Base-by-base conservation (phyloP, 2,113 vertebrate species). In the zebrafish (Danio rerio) region DNA sequence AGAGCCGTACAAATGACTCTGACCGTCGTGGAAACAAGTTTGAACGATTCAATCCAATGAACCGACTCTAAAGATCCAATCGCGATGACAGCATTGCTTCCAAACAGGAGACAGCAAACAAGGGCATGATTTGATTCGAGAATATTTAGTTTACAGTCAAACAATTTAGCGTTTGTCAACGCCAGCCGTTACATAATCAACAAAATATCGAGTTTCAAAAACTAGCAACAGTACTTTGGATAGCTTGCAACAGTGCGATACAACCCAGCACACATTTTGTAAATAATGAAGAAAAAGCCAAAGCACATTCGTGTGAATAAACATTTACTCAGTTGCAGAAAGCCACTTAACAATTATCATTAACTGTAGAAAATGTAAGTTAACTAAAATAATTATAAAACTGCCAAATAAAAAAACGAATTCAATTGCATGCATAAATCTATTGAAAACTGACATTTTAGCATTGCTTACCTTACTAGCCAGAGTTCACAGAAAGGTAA, bases 381-480 rank as follows among this genome's bases (percentile, higher is more conserved):
- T 50, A 2, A 16, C 20, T 13, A 7, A 72, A 72, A 71, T 18
- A 52, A 31, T 50, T 21, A 9, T 21, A 18, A 31, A 71, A 50
- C 18, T 15, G 18, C 18, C 3, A 31, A 31, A 31, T 31, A 31
- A 20, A 49, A 47, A 77, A 21, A 31, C 10, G 31, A 0, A 16
- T n/a, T n/a, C n/a, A n/a, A n/a, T n/a, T 7, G 13, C 15, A 50
- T 31, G n/a, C 12, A 47, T 16, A 76, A 42, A 15, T 76, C 15
- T 8, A 18, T 47, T 47, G 6, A 47, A 18, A 10, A 68, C 21
- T 21, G 7, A 72, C 11, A 18, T 31, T 21, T 53, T 16, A 76
- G 50, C 49, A 66, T 61, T 18, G 49, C 49, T 79, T 79, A 66
- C 49, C 77, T 55, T 53, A 53, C 9, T 13, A 53, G 52, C 58